These are phyloP conservation scores for Alouatta palliata DNA, from an alignment of 2,113 vertebrate species.

Conservation along the genomic window DNA sequence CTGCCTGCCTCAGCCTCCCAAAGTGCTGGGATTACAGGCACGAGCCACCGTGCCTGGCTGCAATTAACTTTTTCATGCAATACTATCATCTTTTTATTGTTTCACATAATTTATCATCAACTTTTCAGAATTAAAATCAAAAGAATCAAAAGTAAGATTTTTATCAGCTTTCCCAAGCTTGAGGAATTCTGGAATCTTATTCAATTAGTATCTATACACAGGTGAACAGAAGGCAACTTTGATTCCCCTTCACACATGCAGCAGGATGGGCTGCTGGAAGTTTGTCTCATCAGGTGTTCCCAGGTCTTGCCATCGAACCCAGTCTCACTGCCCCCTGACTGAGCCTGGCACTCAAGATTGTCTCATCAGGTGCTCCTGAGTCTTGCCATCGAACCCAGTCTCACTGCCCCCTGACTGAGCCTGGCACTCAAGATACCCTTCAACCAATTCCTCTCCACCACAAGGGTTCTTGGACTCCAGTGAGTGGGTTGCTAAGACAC, in stretches of 20 bases:
- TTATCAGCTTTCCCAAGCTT: neutral
- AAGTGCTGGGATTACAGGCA: no score
- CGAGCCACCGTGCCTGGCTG: no score
- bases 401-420: neutral
- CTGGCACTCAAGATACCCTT: neutral
- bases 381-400: neutral
- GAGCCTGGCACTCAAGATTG: neutral
- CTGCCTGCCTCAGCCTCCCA: no score
- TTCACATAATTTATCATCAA: neutral
- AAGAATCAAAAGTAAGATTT: neutral
- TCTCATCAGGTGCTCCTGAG: neutral
- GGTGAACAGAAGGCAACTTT: neutral
- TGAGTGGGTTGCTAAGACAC: neutral
- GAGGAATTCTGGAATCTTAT: neutral
- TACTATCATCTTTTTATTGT: neutral
- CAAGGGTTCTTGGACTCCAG: neutral
- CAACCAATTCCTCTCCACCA: neutral
- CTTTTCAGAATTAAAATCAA: neutral
- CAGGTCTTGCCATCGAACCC: neutral
- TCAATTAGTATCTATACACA: neutral
- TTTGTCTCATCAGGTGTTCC: neutral
- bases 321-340: neutral
- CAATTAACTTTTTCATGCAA: neutral
- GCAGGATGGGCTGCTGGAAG: neutral
- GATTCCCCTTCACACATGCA: neutral